Evolutionary conservation across 2,113 vertebrate species (phyloP).

Genomic region (Deroptyus accipitrinus): DNA sequence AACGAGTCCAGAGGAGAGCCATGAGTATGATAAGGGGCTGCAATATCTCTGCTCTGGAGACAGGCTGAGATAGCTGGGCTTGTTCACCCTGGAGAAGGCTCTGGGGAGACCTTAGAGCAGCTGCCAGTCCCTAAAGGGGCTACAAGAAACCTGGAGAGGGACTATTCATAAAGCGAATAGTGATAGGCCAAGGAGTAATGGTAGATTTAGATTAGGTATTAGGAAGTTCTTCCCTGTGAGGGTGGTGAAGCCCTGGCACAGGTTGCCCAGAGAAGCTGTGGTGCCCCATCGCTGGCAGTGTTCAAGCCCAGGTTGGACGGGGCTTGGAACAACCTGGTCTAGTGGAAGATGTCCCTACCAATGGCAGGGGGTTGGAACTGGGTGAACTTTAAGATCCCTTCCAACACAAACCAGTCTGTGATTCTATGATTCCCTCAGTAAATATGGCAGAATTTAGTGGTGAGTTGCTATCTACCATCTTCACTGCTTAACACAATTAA

Average conservation of each 20-base stretch:
- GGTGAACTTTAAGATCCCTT: no score
- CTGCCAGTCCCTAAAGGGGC: not conserved
- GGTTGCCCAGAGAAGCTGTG: no score
- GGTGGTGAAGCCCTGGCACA: not conserved
- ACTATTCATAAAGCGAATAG: not conserved
- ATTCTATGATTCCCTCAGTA: not conserved
- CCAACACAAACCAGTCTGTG: not conserved
- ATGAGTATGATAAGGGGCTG: not conserved
- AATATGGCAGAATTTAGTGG: not conserved
- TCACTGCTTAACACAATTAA: not conserved
- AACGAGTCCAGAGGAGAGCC: not conserved
- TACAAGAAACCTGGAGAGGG: not conserved
- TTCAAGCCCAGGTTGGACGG: no score
- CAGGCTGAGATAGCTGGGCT: not conserved
- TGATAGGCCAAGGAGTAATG: not conserved
- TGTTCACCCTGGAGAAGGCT: not conserved
- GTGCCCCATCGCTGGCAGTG: no score
- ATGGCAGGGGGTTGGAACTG: no score
- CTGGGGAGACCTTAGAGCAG: not conserved
- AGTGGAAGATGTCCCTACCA: no score
- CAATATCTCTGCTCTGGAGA: not conserved
- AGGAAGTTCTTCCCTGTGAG: not conserved
- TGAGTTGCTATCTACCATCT: not conserved
- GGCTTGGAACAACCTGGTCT: no score
- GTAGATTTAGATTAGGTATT: not conserved